These are phyloP conservation scores for Leptopilina myrica DNA, from an alignment of 2,888 invertebrate genomes.

Conservation along the genomic window DNA sequence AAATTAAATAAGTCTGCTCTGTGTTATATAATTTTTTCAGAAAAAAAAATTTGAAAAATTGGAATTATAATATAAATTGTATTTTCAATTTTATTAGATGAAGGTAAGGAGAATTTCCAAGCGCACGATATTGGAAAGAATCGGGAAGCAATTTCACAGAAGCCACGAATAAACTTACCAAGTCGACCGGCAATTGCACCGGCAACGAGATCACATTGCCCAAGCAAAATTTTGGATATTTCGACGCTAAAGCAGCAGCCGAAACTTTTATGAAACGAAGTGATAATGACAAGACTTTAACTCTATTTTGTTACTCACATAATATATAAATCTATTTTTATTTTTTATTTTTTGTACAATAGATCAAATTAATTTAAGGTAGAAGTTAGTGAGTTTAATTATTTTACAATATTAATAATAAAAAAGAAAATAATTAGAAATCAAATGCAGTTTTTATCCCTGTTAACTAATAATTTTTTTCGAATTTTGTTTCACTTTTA, in stretches of 20 bases:
- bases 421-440: no score
- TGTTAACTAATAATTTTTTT: not conserved
- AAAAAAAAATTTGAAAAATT: not conserved
- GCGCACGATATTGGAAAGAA: constrained; percentile 34
- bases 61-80: not conserved
- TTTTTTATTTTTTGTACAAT: constrained; percentile 9
- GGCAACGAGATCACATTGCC: constrained; percentile 63
- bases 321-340: not conserved
- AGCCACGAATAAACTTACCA: constrained; percentile 48
- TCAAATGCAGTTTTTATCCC: not conserved
- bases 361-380: not conserved
- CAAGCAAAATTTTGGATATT: constrained; percentile 83
- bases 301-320: not conserved
- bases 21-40: no score
- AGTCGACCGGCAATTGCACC: constrained; percentile 55
- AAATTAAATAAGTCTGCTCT: no score
- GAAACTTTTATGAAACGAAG: constrained; percentile 78
- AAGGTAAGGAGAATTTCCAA: constrained; percentile 42
- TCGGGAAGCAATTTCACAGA: constrained; percentile 35
- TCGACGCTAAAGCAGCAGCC: constrained; percentile 84
- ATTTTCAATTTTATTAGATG: constrained; percentile 22
- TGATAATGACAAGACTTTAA: constrained; percentile 25
- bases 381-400: not conserved
- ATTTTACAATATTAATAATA: not conserved
- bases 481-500: not conserved